A percentile compares a stretch with the other conserved stretches of the same genome.
Conservation (phyloP, 2,113 vertebrate species). For the Corythaeola cristata region DNA sequence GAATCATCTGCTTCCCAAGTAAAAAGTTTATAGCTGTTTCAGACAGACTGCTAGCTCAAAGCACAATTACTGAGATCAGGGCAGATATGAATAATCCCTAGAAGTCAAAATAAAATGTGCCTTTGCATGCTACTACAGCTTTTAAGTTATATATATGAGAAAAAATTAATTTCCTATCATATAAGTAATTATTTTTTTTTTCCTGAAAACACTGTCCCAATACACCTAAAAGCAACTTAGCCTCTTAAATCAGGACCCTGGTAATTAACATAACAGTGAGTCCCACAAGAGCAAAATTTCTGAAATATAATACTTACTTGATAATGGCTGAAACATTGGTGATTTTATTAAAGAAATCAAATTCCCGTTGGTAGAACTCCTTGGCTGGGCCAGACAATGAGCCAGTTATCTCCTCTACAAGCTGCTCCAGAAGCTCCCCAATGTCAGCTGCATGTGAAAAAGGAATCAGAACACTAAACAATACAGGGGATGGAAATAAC, state of each 20-base stretch:
- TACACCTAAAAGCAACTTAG: not conserved
- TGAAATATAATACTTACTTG: conserved; percentile 79
- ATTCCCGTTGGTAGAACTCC: conserved; percentile 96
- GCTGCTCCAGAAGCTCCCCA: conserved; percentile 90
- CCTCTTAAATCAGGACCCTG: not conserved
- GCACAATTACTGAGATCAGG: not conserved
- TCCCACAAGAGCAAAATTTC: not conserved
- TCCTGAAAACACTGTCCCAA: not conserved
- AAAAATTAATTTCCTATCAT: not conserved
- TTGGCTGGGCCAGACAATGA: conserved; percentile 93
- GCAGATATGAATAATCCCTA: not conserved
- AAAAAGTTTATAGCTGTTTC: not conserved
- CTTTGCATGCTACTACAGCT: not conserved
- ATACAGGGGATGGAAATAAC: not conserved
- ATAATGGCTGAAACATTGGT: conserved; percentile 94
- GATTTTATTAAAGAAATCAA: conserved; percentile 98
- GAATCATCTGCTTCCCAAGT: not conserved
- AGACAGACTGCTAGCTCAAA: not conserved
- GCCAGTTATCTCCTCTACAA: conserved; percentile 93
- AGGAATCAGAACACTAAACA: not conserved
- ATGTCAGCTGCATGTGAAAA: conserved; percentile 84
- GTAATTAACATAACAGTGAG: not conserved
- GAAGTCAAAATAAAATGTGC: not conserved
- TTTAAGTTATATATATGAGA: not conserved
- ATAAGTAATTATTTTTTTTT: not conserved